These are phyloP conservation scores for Acrocyrtus sp. DNA, from an alignment of 2,888 invertebrate genomes.

Conservation along the genomic window DNA sequence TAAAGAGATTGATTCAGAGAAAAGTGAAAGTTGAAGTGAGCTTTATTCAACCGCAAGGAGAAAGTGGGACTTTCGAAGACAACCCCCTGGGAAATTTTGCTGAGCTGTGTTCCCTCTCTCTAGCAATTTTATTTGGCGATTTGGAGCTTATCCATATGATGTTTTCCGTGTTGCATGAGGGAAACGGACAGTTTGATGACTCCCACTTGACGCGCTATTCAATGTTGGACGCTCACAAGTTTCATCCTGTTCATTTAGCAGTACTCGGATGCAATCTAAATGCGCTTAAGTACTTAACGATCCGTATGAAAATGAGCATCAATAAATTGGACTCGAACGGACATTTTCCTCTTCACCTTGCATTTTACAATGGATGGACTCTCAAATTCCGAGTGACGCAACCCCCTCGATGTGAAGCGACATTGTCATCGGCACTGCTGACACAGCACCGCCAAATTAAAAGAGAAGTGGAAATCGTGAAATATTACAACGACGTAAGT, in stretches of 20 bases:
- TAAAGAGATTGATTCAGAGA: constrained; percentile 6
- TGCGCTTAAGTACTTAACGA: not conserved
- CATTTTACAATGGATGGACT: constrained; percentile 19
- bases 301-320: not conserved
- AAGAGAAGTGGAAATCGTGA: constrained; percentile 10
- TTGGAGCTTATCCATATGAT: constrained; percentile 8
- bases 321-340: not conserved
- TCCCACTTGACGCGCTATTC: not conserved
- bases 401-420: not conserved
- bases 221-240: not conserved
- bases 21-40: constrained; percentile 10
- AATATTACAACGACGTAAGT: constrained; percentile 2
- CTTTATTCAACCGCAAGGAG: not conserved
- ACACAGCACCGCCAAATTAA: no score
- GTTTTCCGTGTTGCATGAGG: constrained; percentile 1
- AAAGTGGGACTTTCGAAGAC: not conserved
- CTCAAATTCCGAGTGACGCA: not conserved
- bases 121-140: constrained; percentile 23
- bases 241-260: constrained; percentile 14
- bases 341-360: constrained; percentile 15
- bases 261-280: constrained; percentile 19
- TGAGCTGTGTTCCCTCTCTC: constrained; percentile 16
- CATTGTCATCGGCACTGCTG: no score
- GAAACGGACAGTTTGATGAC: not conserved
- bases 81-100: not conserved